These are phyloP conservation scores for Nothocercus julius DNA, from an alignment of 2,113 vertebrate species.

Conservation along the genomic window DNA sequence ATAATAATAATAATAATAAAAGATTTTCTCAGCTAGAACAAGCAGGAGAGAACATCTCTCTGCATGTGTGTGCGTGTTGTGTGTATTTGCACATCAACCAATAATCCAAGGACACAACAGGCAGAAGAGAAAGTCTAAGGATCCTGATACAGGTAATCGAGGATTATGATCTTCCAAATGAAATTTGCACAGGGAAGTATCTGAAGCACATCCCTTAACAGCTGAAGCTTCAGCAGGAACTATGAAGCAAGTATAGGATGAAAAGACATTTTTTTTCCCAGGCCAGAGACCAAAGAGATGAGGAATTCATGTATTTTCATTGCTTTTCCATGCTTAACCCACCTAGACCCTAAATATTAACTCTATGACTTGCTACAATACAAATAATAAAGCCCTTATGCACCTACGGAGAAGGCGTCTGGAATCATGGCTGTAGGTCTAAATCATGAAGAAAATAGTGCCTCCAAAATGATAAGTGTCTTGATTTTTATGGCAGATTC, in stretches of 20 bases:
- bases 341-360: neutral
- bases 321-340: neutral
- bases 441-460: neutral
- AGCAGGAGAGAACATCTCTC: neutral
- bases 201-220: neutral
- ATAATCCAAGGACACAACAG: neutral
- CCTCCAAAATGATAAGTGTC: neutral
- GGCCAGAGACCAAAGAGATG: neutral
- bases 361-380: neutral
- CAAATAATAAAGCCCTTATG: neutral
- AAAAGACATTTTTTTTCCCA: neutral
- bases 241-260: neutral
- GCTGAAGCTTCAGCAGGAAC: neutral
- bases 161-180: neutral
- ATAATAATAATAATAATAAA: no score
- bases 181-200: neutral
- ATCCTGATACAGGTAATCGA: neutral
- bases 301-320: neutral
- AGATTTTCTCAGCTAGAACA: neutral
- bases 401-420: neutral
- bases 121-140: neutral
- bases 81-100: neutral
- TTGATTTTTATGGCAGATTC: slow-evolving; percentile 26
- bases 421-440: neutral
- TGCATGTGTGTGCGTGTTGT: accelerated